Conservation (phyloP, 2,797 vertebrate genomes). For the Smutsia gigantea region DNA sequence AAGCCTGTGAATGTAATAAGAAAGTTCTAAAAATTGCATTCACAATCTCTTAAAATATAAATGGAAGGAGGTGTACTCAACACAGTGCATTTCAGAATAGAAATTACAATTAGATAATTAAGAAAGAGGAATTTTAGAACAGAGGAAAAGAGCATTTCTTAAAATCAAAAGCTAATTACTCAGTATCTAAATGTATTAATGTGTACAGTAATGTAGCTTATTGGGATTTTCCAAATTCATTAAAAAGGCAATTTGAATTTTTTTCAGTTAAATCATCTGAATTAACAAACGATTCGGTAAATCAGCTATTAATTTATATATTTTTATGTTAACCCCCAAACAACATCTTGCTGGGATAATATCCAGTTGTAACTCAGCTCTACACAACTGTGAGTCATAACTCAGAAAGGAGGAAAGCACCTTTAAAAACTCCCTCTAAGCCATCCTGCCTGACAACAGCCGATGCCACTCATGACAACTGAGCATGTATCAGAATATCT, state of each 20-base stretch:
- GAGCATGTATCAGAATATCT: not conserved
- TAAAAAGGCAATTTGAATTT: conserved; percentile 37
- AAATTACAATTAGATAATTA: not conserved
- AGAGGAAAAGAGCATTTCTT: conserved; percentile 15
- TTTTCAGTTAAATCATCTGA: conserved; percentile 9
- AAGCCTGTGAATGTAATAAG: not conserved
- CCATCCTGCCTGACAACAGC: not conserved
- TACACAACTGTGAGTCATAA: not conserved
- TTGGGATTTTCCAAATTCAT: conserved; percentile 47
- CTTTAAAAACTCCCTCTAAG: not conserved
- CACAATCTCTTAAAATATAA: not conserved
- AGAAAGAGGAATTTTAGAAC: not conserved
- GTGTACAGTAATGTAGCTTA: not conserved
- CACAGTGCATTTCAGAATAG: not conserved
- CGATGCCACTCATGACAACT: not conserved
- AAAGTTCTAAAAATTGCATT: not conserved
- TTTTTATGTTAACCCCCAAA: conserved; percentile 17
- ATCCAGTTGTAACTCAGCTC: conserved; percentile 19
- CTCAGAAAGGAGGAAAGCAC: not conserved
- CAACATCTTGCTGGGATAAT: not conserved
- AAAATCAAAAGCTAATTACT: conserved; percentile 53
- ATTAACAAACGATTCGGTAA: not conserved
- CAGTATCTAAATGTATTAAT: conserved; percentile 2
- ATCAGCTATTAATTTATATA: conserved; percentile 51
- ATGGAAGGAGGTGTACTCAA: not conserved